phyloP scores from a whole-genome alignment of 2,888 invertebrate genomes.

The Cetonia aurata region DNA sequence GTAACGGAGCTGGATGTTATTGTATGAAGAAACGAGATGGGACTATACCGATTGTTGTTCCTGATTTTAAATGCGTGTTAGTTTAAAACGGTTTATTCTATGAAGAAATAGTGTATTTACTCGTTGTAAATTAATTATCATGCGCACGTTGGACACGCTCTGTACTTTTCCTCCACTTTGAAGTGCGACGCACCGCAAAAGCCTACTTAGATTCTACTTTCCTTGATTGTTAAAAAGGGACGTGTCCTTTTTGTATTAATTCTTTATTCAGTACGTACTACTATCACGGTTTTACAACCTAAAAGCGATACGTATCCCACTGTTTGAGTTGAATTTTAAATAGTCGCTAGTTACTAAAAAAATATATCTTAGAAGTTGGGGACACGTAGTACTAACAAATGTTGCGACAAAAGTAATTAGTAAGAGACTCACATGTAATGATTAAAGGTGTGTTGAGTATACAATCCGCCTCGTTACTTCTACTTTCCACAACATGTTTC shows the following conservation, averaged over 20 bases:
- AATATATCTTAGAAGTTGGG: constrained; percentile 13
- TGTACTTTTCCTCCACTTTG: too few relatives aligned
- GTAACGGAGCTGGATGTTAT: too few relatives aligned
- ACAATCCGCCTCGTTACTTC: not conserved
- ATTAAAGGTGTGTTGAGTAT: constrained; percentile 14
- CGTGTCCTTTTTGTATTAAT: constrained; percentile 27
- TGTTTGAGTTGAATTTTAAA: constrained; percentile 29
- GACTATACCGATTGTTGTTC: too few relatives aligned
- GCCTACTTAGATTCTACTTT: constrained; percentile 15
- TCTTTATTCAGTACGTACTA: constrained; percentile 29
- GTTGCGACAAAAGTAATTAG: constrained; percentile 3
- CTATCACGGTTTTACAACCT: constrained; percentile 28
- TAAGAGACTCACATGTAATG: constrained; percentile 22
- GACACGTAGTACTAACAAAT: constrained; percentile 31
- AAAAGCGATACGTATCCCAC: constrained; percentile 23
- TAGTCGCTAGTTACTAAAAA: constrained; percentile 20
- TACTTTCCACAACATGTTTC: too few relatives aligned
- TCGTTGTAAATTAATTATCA: too few relatives aligned
- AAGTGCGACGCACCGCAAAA: not conserved
- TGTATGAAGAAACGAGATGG: too few relatives aligned
- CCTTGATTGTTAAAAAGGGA: constrained; percentile 29
- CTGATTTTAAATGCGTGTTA: too few relatives aligned
- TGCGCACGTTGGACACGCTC: too few relatives aligned
- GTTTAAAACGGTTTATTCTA: too few relatives aligned
- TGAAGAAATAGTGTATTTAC: too few relatives aligned